phyloP scores from a whole-genome alignment of 2,888 invertebrate species.

The Macrophya alboannulata region DNA sequence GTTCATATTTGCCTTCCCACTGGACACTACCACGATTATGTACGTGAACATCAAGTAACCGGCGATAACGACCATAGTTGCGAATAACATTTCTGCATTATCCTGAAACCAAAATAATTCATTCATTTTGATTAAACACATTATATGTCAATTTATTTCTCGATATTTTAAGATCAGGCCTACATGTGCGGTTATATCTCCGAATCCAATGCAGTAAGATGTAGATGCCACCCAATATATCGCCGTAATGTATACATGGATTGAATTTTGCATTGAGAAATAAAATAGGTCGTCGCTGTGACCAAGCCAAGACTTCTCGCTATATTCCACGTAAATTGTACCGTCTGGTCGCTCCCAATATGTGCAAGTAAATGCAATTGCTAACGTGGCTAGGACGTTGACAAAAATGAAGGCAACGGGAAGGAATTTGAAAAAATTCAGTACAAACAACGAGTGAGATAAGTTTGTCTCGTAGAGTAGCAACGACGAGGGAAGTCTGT shows the following conservation, averaged over 20 bases:
- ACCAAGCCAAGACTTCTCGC: conserved; percentile 32
- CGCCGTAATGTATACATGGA: conserved; percentile 60
- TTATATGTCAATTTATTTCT: not conserved
- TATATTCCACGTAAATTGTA: conserved; percentile 34
- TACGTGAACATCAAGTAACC: conserved; percentile 69
- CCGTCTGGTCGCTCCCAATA: conserved; percentile 44
- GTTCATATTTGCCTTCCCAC: conserved; percentile 65
- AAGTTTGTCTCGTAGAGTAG: conserved; percentile 41
- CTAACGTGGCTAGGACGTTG: conserved; percentile 34
- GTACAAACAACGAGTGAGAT: not conserved
- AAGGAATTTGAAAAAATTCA: conserved; percentile 49
- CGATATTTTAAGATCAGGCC: not conserved
- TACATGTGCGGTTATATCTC: conserved; percentile 59
- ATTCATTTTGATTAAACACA: not conserved
- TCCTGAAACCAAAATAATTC: not conserved
- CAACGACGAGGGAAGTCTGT: conserved; percentile 44
- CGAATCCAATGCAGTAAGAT: conserved; percentile 60
- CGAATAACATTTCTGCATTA: conserved; percentile 60
- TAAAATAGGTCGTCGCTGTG: conserved; percentile 14
- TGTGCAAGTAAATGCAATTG: conserved; percentile 41
- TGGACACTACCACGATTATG: conserved; percentile 66
- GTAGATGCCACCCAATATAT: conserved; percentile 61
- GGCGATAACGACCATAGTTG: conserved; percentile 59
- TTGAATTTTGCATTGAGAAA: conserved; percentile 49
- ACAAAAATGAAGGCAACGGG: conserved; percentile 40